Conservation (phyloP, 1,140 invertebrate species). For the Dreissena rostriformis region DNA sequence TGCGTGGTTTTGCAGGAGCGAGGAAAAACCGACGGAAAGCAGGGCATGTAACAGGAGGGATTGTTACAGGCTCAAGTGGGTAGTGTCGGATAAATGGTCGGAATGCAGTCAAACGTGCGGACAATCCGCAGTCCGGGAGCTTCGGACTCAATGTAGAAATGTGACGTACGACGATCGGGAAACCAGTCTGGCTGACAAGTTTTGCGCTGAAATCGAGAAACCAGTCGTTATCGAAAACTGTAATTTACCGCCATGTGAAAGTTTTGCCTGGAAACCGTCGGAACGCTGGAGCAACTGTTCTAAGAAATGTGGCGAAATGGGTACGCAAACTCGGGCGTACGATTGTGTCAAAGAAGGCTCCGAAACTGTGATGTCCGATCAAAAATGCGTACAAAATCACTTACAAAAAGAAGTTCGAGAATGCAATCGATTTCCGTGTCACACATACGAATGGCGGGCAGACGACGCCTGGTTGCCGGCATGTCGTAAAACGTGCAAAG, state of each 20-base stretch:
- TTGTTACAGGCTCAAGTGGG: slow-evolving; percentile 26
- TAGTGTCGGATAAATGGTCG: slow-evolving; percentile 7
- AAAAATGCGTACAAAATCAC: background rate
- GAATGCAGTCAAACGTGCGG: slow-evolving; percentile 46
- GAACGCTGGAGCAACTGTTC: slow-evolving; percentile 34
- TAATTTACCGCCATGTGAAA: slow-evolving; percentile 18
- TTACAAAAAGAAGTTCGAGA: background rate
- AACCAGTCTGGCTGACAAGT: background rate
- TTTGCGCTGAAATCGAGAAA: slow-evolving; percentile 14
- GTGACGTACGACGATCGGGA: slow-evolving; percentile 46
- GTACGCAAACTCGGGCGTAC: slow-evolving; percentile 6
- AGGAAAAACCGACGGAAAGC: slow-evolving; percentile 11
- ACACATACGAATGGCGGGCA: slow-evolving; percentile 25
- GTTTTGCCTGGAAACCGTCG: slow-evolving; percentile 1
- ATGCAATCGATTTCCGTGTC: slow-evolving; percentile 31
- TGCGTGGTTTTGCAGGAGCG: slow-evolving; percentile 13
- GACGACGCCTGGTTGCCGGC: slow-evolving; percentile 7
- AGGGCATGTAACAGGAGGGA: slow-evolving; percentile 38
- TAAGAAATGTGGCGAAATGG: slow-evolving; percentile 23
- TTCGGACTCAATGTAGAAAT: slow-evolving; percentile 30
- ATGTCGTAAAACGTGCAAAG: slow-evolving; percentile 21
- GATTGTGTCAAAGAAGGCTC: background rate
- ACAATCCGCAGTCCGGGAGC: background rate
- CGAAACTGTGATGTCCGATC: background rate
- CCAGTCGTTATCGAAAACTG: slow-evolving; percentile 16